phyloP scores from a whole-genome alignment of 2,888 invertebrate species.

The Rhimphoctona megacephalus region DNA sequence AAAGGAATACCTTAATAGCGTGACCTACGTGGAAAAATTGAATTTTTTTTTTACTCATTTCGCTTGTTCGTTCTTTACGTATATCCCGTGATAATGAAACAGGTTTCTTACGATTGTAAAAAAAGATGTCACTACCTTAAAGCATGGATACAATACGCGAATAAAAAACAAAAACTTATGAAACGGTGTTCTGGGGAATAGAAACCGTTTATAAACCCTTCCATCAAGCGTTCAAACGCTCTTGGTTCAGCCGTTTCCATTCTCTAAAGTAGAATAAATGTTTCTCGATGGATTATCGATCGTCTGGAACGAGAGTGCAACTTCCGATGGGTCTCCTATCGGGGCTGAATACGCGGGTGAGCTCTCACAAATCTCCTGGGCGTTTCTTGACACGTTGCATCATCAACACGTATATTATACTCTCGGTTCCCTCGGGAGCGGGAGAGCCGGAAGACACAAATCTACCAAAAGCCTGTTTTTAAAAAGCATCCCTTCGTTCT shows the following conservation, averaged over 20 bases:
- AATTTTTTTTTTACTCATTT: not conserved
- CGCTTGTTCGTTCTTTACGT: not conserved
- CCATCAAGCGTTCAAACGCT: slow-evolving; percentile 14
- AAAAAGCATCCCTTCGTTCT: not conserved
- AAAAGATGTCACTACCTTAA: not conserved
- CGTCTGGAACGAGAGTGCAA: slow-evolving; percentile 55
- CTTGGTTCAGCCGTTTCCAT: slow-evolving; percentile 30
- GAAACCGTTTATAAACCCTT: slow-evolving; percentile 22
- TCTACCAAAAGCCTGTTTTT: slow-evolving; percentile 9
- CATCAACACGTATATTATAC: slow-evolving; percentile 48
- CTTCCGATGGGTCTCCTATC: slow-evolving; percentile 46
- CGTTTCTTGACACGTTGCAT: slow-evolving; percentile 36
- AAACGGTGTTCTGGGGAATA: not conserved
- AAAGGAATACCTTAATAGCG: too few species aligned
- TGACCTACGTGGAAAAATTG: not conserved
- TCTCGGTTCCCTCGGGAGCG: not conserved
- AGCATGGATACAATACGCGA: not conserved
- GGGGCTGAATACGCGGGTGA: slow-evolving; percentile 12
- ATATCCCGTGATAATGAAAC: not conserved
- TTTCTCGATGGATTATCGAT: slow-evolving; percentile 69
- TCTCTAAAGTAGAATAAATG: slow-evolving; percentile 64
- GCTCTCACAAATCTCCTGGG: slow-evolving; percentile 30
- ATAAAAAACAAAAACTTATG: not conserved
- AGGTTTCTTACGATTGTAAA: not conserved
- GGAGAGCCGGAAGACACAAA: slow-evolving; percentile 2